These are phyloP conservation scores for Drosophila dives DNA, from an alignment of 2,888 invertebrate species.

Conservation along the genomic window DNA sequence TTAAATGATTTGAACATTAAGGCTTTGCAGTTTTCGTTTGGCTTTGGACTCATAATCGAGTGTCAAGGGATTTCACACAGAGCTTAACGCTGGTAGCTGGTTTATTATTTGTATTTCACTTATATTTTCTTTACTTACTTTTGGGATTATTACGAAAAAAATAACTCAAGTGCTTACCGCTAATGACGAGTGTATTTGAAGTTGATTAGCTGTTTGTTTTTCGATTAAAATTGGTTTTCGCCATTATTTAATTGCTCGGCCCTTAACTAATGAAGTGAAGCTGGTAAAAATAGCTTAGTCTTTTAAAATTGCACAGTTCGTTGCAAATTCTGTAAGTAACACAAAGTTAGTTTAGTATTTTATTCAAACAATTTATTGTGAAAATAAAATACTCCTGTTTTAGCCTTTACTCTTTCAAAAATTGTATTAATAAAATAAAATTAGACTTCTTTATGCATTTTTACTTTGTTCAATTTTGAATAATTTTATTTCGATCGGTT, in stretches of 20 bases:
- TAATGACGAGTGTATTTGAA: constrained; percentile 22
- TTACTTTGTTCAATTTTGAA: neutral
- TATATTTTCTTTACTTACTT: neutral
- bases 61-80: constrained; percentile 46
- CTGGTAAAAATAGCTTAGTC: neutral
- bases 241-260: neutral
- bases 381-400: neutral
- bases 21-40: constrained; percentile 38
- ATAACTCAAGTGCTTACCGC: constrained; percentile 1
- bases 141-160: constrained; percentile 9
- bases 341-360: neutral
- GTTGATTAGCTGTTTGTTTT: constrained; percentile 15
- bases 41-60: constrained; percentile 36
- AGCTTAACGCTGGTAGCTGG: constrained; percentile 9
- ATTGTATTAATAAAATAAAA: neutral
- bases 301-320: neutral
- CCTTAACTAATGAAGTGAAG: neutral
- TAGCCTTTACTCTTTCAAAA: neutral
- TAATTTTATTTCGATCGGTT: neutral
- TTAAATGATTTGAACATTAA: constrained; percentile 56
- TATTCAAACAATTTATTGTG: neutral
- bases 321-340: neutral
- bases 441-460: neutral
- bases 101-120: neutral
- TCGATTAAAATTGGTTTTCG: neutral